phyloP scores from a whole-genome alignment of 2,888 invertebrate species.

The Ophion costatus region DNA sequence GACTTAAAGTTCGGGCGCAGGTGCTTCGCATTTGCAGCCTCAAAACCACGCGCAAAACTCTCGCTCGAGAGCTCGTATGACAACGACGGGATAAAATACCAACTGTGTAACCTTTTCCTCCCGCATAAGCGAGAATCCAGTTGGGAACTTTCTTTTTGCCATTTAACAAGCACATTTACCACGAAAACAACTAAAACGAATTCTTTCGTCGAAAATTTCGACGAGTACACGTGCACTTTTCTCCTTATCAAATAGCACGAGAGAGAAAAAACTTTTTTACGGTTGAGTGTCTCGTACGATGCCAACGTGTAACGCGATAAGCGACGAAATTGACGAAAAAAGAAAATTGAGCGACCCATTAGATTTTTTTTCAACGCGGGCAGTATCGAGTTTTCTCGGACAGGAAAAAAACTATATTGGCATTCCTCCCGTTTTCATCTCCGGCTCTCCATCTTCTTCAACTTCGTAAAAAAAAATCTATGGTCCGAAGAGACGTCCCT shows the following conservation, averaged over 20 bases:
- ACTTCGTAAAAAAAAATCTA: slow-evolving; percentile 24
- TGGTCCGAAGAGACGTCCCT: slow-evolving; percentile 17
- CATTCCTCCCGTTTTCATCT: not conserved
- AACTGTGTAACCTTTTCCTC: not conserved
- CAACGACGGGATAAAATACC: not conserved
- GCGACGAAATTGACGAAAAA: too few relatives aligned
- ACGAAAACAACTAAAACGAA: too few relatives aligned
- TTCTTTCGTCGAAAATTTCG: too few relatives aligned
- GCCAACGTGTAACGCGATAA: too few relatives aligned
- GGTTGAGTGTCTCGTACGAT: too few relatives aligned
- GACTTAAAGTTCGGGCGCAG: slow-evolving; percentile 23
- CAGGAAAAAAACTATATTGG: slow-evolving; percentile 28
- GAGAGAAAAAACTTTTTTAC: too few relatives aligned
- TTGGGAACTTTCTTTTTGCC: too few relatives aligned
- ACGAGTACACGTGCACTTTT: too few relatives aligned
- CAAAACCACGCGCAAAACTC: slow-evolving; percentile 4
- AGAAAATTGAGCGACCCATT: too few relatives aligned
- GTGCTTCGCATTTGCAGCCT: slow-evolving; percentile 35
- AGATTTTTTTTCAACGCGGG: not conserved
- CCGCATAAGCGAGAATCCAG: not conserved
- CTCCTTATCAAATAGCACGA: too few relatives aligned
- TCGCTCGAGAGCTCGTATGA: not conserved
- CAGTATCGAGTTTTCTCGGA: not conserved
- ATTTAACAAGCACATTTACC: too few relatives aligned
- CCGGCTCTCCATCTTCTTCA: slow-evolving; percentile 29